Base-by-base conservation (phyloP, 2,113 vertebrate genomes). In the Sander vitreus region DNA sequence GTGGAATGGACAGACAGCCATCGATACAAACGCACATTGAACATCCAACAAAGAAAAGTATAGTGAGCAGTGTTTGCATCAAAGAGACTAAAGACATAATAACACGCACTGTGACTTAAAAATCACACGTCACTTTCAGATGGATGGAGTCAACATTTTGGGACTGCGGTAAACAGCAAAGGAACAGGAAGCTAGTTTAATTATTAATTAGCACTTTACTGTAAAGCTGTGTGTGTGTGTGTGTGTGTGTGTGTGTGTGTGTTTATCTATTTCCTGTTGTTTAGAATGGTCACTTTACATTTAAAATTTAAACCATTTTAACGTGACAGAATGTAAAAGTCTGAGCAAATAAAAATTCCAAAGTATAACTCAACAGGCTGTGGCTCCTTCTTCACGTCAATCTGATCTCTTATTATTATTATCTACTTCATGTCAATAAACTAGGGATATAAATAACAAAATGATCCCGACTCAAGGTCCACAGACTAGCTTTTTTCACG, bases 1-100 rank as follows among this genome's bases (percentile, higher is more conserved):
- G 69, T 48, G 36, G 53, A 75, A 64, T 54, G 64, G 66, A 55
- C 25, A 78, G 36, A 45, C n/a, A 65, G 72, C n/a, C 47, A 33
- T 51, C 60, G 57, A 47, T 18, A n/a, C 11, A 27, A 47, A 68
- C 1, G 45, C 50, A 36, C 39, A 73, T 4, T 68, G 23, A 71
- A 69, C 62, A 73, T 63, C 48, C 67, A 18, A 23, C 45, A 47
- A 53, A 78, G 9, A n/a, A 43, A 48, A 50, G 21, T 16, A 5
- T 33, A 18, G 54, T 48, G 55, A 73, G 60, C 27, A 51, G 54
- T 45, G 63, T 67, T 51, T 51, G 50, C 9, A 45, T 66, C 18
- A 25, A 45, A 15, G 55, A 48, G 70, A 84, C 23, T 59, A 5
- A 21, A 62, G 12, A 36, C 21, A 54, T 30, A n/a, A 54, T 47